Conservation (phyloP, 2,888 invertebrate species). For the Tridacna crocea region DNA sequence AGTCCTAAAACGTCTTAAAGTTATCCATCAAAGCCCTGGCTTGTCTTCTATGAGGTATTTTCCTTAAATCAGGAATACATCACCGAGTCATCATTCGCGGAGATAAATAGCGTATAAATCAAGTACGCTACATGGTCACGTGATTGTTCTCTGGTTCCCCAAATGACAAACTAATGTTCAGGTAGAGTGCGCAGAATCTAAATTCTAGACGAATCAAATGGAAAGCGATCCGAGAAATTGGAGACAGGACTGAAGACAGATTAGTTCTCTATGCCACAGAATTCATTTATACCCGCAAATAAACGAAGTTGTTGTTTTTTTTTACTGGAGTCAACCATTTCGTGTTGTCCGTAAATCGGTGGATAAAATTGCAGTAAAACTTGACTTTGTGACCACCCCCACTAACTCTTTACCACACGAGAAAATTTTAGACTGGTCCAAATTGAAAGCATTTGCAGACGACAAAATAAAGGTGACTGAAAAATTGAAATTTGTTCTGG, state of each 20-base stretch:
- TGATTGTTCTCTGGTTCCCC: constrained; percentile 21
- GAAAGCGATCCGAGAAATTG: constrained; percentile 3
- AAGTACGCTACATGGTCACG: constrained; percentile 22
- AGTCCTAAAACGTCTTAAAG: constrained; percentile 53
- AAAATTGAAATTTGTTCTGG: too few species aligned
- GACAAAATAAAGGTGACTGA: too few species aligned
- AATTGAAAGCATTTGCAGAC: too few species aligned
- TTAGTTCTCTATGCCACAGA: neutral
- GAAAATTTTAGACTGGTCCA: too few species aligned
- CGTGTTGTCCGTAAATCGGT: too few species aligned
- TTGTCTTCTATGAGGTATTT: constrained; percentile 3
- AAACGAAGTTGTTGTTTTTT: too few species aligned
- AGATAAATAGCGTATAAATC: constrained; percentile 57
- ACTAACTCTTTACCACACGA: too few species aligned
- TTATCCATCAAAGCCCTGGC: constrained; percentile 55
- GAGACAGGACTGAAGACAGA: neutral
- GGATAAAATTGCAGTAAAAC: too few species aligned
- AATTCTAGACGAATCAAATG: constrained; percentile 1
- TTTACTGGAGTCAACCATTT: too few species aligned
- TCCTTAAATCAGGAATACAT: constrained; percentile 40
- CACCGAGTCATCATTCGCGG: constrained; percentile 36
- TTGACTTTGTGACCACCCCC: too few species aligned
- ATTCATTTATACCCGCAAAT: too few species aligned
- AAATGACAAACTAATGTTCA: constrained; percentile 6
- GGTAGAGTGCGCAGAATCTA: constrained; percentile 5